Conservation (phyloP, 2,888 invertebrate genomes). For the Ichneumoninae sp. region DNA sequence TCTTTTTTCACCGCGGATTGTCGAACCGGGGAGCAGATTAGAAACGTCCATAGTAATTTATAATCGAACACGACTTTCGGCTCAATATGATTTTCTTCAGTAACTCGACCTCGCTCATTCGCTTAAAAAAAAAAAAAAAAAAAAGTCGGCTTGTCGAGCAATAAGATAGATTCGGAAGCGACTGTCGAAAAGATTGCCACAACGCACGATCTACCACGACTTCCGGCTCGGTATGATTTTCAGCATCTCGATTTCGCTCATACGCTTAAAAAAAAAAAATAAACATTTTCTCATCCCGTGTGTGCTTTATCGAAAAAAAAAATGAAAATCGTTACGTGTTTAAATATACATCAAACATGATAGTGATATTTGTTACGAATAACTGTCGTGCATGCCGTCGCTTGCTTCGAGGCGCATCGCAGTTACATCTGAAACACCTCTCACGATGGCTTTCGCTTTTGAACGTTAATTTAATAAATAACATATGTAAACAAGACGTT, state of each 20-base stretch:
- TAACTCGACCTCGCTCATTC: conserved; percentile 33
- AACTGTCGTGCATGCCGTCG: conserved; percentile 36
- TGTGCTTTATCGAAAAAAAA: conserved; percentile 14
- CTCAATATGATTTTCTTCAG: background rate
- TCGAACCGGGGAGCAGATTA: background rate
- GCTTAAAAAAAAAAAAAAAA: background rate
- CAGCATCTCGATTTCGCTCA: conserved; percentile 28
- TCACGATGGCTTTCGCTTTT: background rate
- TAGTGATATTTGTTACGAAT: background rate
- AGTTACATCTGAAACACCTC: background rate
- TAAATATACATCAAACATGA: background rate
- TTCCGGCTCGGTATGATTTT: conserved; percentile 5
- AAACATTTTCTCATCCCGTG: conserved; percentile 3
- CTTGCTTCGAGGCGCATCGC: conserved; percentile 42
- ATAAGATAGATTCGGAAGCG: conserved; percentile 20
- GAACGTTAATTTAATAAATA: background rate
- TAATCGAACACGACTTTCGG: too few species aligned
- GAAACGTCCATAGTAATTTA: background rate
- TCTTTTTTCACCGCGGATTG: background rate
- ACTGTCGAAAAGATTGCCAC: conserved; percentile 11
- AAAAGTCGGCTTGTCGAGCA: background rate
- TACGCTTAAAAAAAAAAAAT: background rate
- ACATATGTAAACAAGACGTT: background rate
- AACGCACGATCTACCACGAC: conserved; percentile 1
- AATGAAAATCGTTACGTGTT: background rate